These are phyloP conservation scores for Glyphotaelius pellucidus DNA, from an alignment of 2,888 invertebrate species.

Conservation along the genomic window DNA sequence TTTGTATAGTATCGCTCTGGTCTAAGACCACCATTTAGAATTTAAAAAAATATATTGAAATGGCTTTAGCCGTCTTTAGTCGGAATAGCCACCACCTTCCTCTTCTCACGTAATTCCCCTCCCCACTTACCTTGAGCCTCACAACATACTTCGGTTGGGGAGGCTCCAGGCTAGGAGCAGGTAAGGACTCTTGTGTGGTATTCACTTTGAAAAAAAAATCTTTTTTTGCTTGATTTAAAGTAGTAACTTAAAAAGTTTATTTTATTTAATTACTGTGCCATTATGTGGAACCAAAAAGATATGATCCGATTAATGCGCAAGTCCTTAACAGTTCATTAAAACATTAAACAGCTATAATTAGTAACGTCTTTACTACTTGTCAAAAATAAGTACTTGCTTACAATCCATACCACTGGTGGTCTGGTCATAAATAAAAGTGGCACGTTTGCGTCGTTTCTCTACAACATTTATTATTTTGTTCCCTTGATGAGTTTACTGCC, in stretches of 20 bases:
- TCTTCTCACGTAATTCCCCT: no score
- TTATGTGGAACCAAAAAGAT: not conserved
- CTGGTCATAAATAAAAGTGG: slow-evolving; percentile 59
- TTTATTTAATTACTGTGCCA: not conserved
- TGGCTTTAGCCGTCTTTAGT: no score
- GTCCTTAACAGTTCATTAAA: not conserved
- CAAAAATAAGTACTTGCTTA: slow-evolving; percentile 15
- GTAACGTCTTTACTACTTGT: not conserved
- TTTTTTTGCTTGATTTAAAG: not conserved
- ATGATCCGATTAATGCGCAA: not conserved
- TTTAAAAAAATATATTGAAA: no score
- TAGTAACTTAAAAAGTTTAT: not conserved
- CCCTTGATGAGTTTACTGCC: slow-evolving; percentile 29
- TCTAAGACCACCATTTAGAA: no score
- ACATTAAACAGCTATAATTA: not conserved
- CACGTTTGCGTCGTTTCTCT: slow-evolving; percentile 52
- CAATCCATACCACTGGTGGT: slow-evolving; percentile 50
- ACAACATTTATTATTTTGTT: slow-evolving; percentile 42
- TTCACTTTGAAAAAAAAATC: no score
- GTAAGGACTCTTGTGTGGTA: no score
- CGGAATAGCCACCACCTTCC: no score
- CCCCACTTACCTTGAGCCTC: no score
- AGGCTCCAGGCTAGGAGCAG: no score
- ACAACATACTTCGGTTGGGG: no score
- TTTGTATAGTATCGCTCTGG: no score